Evolutionary conservation across 2,797 vertebrate genomes (phyloP).

Genomic region (Dallia pectoralis): DNA sequence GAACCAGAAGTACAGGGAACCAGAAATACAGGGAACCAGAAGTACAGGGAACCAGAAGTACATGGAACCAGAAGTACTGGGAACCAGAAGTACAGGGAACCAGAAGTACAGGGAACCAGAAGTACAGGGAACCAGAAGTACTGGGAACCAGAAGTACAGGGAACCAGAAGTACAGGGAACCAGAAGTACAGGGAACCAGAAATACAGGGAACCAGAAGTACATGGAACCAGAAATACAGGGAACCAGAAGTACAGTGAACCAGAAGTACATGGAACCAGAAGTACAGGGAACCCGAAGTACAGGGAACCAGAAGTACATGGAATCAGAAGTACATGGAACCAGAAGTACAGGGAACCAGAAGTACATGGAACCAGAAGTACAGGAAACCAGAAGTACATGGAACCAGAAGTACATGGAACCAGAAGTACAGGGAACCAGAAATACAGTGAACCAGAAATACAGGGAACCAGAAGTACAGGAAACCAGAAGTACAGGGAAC

Average conservation of each 20-base stretch:
- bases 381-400: conserved; percentile 1
- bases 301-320: not conserved
- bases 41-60: not conserved
- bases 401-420: not conserved
- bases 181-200: not conserved
- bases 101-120: not conserved
- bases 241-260: not conserved
- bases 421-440: not conserved
- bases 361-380: not conserved
- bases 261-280: not conserved
- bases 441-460: too few relatives aligned
- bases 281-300: conserved; percentile 2
- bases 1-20: conserved; percentile 3
- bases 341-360: not conserved
- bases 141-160: not conserved
- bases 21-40: not conserved
- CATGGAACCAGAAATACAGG: not conserved
- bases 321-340: not conserved
- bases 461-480: not conserved
- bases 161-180: not conserved
- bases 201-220: not conserved
- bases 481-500: not conserved
- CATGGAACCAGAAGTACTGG: not conserved
- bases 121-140: not conserved
- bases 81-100: not conserved